Percentiles rank a stretch among this genome's conserved stretches.
phyloP scores from a whole-genome alignment of 2,113 vertebrate genomes.

The Rana temporaria region DNA sequence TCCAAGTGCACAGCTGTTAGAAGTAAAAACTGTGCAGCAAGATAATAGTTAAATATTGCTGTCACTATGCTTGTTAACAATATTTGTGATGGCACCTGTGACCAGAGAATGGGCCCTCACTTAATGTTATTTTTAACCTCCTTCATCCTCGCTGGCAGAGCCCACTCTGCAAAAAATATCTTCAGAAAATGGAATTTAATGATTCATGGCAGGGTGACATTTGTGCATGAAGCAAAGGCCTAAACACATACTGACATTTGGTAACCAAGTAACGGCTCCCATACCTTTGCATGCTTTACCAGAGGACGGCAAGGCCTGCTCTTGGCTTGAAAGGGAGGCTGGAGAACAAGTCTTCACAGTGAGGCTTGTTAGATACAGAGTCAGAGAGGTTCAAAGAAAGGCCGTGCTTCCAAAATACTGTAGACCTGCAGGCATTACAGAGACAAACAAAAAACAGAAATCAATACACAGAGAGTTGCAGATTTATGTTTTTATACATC shows the following conservation, averaged over 20 bases:
- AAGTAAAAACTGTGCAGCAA: neutral
- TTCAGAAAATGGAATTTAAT: conserved; percentile 80
- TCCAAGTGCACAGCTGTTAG: neutral
- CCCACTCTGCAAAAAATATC: conserved; percentile 75
- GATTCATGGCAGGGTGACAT: conserved; percentile 83
- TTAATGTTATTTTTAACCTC: conserved; percentile 75
- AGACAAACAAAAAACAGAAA: no score
- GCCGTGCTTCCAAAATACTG: no score
- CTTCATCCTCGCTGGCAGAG: conserved; percentile 67
- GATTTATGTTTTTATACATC: no score
- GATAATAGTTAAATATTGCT: conserved; percentile 49
- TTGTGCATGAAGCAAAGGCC: conserved; percentile 71
- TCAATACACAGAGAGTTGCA: no score
- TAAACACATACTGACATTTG: conserved; percentile 73
- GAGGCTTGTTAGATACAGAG: neutral
- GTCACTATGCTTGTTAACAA: conserved; percentile 49
- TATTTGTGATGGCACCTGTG: conserved; percentile 56
- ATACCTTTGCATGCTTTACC: conserved; percentile 31
- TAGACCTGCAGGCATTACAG: no score
- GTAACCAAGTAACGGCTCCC: conserved; percentile 68
- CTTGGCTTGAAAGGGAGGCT: conserved; percentile 5
- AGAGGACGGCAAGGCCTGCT: conserved; percentile 36
- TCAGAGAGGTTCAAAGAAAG: no score
- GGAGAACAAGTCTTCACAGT: neutral
- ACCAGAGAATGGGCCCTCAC: conserved; percentile 48